Percentiles rank a stretch among this genome's conserved stretches.
Conservation (phyloP, 2,113 vertebrate genomes). For the Craseonycteris thonglongyai region DNA sequence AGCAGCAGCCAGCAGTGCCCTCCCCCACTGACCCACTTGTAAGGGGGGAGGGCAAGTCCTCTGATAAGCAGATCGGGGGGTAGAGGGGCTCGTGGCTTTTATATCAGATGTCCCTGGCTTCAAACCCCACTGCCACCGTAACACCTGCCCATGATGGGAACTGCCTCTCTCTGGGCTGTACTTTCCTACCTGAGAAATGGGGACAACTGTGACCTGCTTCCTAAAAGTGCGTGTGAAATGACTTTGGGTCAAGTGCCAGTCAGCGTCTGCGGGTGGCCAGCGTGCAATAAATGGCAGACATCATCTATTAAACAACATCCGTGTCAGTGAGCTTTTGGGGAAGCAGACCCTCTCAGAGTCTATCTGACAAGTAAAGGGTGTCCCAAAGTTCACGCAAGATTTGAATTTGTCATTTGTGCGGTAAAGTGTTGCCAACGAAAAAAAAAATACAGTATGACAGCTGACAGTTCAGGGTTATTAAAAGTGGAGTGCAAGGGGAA, state of each 20-base stretch:
- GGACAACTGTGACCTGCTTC: neutral
- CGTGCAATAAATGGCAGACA: no score
- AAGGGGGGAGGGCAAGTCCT: neutral
- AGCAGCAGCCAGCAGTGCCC: neutral
- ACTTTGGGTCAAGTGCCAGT: fast-evolving
- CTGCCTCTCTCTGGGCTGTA: neutral
- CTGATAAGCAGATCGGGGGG: fast-evolving
- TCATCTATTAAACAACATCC: neutral
- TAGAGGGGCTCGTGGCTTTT: neutral
- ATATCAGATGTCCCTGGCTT: neutral
- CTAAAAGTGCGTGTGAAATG: neutral
- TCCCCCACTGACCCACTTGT: neutral
- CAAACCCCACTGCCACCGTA: neutral
- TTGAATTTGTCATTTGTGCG: no score
- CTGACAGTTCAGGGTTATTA: no score
- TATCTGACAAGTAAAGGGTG: no score
- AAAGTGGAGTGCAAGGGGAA: no score
- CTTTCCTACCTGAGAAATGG: neutral
- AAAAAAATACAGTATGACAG: no score
- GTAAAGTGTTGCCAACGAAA: no score
- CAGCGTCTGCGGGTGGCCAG: neutral
- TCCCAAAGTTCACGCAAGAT: no score
- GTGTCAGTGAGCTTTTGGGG: neutral
- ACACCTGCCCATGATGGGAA: no score
- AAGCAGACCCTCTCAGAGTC: neutral